Conservation (phyloP, 1,140 invertebrate genomes). For the Phymastichus coffea region DNA sequence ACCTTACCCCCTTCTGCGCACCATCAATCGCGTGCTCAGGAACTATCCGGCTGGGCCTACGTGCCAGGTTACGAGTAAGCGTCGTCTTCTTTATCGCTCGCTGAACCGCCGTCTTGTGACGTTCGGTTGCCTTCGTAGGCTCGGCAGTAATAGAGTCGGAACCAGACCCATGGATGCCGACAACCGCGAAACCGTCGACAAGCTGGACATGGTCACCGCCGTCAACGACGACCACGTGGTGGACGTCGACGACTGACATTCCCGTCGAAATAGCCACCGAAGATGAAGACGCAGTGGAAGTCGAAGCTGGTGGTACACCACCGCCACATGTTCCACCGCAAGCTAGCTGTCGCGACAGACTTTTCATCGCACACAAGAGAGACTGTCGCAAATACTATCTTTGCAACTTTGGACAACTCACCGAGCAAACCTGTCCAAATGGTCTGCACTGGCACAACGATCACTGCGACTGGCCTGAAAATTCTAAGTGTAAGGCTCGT, state of each 20-base stretch:
- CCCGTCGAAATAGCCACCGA: conserved; percentile 38
- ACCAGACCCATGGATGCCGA: conserved; percentile 17
- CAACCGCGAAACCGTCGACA: neutral
- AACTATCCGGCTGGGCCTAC: conserved; percentile 59
- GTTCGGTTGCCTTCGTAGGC: no score
- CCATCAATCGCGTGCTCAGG: conserved; percentile 73
- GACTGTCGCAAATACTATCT: conserved; percentile 81
- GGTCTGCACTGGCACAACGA: conserved; percentile 76
- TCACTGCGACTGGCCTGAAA: conserved; percentile 78
- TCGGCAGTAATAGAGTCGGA: conserved; percentile 26
- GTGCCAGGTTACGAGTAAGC: conserved; percentile 43
- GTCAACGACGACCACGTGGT: neutral
- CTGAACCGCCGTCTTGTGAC: no score
- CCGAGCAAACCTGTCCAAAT: conserved; percentile 67
- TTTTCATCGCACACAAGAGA: conserved; percentile 63
- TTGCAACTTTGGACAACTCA: conserved; percentile 71
- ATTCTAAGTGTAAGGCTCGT: conserved; percentile 54
- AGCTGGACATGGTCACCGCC: neutral
- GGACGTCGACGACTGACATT: conserved; percentile 5
- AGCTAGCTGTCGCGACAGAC: conserved; percentile 58
- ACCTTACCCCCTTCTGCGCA: conserved; percentile 74
- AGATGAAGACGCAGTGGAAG: conserved; percentile 45
- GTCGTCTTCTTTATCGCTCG: no score
- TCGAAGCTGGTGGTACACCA: conserved; percentile 35
- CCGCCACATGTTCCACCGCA: conserved; percentile 30